phyloP scores from a whole-genome alignment of 2,797 vertebrate species.

The Oophaga sylvatica region DNA sequence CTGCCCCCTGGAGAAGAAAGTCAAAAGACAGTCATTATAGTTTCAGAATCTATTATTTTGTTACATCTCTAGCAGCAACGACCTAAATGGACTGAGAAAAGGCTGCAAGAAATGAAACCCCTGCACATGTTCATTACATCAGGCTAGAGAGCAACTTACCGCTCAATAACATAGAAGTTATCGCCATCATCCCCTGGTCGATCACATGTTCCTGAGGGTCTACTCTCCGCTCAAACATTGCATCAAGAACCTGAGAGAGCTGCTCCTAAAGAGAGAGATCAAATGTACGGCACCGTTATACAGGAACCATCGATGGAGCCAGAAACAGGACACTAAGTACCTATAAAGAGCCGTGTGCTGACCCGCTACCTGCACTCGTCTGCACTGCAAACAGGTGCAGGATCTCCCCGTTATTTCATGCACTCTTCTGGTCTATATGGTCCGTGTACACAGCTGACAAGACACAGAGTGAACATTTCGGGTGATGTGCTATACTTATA shows the following conservation, averaged over 20 bases:
- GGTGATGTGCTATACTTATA: not conserved
- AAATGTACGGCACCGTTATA: not conserved
- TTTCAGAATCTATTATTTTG: too few relatives aligned
- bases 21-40: not conserved
- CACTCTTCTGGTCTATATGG: too few relatives aligned
- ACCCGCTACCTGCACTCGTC: not conserved
- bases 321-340: too few relatives aligned
- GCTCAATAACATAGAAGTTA: conserved; percentile 97
- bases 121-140: not conserved
- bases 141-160: conserved; percentile 71
- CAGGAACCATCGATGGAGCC: not conserved
- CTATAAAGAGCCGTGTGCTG: not conserved
- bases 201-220: conserved; percentile 92
- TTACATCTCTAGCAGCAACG: not conserved
- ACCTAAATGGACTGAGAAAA: not conserved
- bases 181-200: conserved; percentile 96
- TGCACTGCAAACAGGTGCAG: too few relatives aligned
- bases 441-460: too few relatives aligned
- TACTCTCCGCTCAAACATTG: conserved; percentile 94
- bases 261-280: conserved; percentile 82
- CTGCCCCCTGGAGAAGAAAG: conserved; percentile 78
- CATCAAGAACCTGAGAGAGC: conserved; percentile 94
- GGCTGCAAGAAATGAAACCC: not conserved
- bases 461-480: too few relatives aligned
- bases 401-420: too few relatives aligned